Conservation (phyloP, 2,888 invertebrate genomes). For the Drosophila anomalata region DNA sequence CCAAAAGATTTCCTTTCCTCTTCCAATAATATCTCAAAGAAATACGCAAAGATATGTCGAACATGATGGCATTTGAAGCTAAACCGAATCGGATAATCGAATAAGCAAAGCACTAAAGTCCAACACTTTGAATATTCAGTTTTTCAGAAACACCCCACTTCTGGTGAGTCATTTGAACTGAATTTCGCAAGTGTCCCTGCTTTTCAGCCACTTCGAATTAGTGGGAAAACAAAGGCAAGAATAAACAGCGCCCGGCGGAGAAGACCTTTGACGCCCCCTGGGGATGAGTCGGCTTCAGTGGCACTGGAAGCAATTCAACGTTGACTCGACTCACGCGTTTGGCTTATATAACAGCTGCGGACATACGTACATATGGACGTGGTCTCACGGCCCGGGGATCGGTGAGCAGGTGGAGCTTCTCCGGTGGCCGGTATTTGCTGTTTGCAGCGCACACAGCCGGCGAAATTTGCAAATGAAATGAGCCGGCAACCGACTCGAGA, state of each 20-base stretch:
- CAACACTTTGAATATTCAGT: background rate
- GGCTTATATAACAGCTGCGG: conserved; percentile 13
- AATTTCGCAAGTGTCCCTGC: conserved; percentile 1
- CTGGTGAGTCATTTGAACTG: conserved; percentile 14
- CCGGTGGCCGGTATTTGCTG: conserved; percentile 36
- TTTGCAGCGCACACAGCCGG: conserved; percentile 58
- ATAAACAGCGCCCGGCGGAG: conserved; percentile 13
- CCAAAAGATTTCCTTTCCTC: background rate
- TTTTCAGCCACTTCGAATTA: background rate
- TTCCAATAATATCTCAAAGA: background rate
- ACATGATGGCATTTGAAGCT: too few species aligned
- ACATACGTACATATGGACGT: background rate
- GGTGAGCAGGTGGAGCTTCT: conserved; percentile 18
- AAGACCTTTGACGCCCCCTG: conserved; percentile 49
- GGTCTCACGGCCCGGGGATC: conserved; percentile 1
- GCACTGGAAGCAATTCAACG: conserved; percentile 17
- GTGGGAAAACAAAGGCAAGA: background rate
- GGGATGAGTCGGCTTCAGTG: conserved; percentile 32
- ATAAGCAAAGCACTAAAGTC: background rate
- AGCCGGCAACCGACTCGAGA: conserved; percentile 45
- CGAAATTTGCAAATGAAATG: conserved; percentile 62
- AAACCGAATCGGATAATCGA: too few species aligned
- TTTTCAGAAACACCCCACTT: background rate
- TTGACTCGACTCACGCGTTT: conserved; percentile 35
- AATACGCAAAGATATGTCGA: background rate